Evolutionary conservation across 2,113 vertebrate genomes (phyloP), one percentile per base, ranked within the genome.

Genomic region (Eleginops maclovinus): DNA sequence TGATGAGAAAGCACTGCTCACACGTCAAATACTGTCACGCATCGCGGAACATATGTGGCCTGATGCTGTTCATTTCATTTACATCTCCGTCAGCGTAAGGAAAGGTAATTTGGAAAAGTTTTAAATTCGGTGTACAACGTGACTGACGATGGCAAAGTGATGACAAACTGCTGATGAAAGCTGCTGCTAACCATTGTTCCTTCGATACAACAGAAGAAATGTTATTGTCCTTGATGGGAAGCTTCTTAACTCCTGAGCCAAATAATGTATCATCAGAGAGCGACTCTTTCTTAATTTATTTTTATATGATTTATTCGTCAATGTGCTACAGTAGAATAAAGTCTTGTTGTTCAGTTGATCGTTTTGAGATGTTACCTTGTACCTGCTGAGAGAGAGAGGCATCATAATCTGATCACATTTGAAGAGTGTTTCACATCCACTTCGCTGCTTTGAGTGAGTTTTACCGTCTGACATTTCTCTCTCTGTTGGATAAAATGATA

Each of bases 381-480:
- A 15, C 22, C 69, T 21, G 61, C 10, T 41, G 54, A 62, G 68
- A 59, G 36, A 49, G 66, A 59, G 24, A 26, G 19, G 75, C 24
- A 28, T 17, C 40, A 59, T 55, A 47, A 74, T 51, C 53, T 70
- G 46, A 65, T 80, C 53, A 44, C 58, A 55, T 41, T 16, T 74
- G 69, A 78, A 19, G n/a, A 15, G 10, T 63, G 19, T 31, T 64
- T 79, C 10, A 53, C 47, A 28, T 75, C 28, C 53, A 44, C 72
- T 40, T 49, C 21, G 22, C 19, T 24, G 55, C 26, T 72, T 54
- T 47, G 11, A 12, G 21, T 19, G 13, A 58, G 14, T 36, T 54
- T 79, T 16, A 63, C 44, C 24, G n/a, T 51, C 43, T 83, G 72
- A 74, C 64, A 75, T 82, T 75, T 82, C 7, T 2, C 17, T 67